Base-by-base conservation (phyloP, 2,113 vertebrate species). In the Erpornis zantholeuca region DNA sequence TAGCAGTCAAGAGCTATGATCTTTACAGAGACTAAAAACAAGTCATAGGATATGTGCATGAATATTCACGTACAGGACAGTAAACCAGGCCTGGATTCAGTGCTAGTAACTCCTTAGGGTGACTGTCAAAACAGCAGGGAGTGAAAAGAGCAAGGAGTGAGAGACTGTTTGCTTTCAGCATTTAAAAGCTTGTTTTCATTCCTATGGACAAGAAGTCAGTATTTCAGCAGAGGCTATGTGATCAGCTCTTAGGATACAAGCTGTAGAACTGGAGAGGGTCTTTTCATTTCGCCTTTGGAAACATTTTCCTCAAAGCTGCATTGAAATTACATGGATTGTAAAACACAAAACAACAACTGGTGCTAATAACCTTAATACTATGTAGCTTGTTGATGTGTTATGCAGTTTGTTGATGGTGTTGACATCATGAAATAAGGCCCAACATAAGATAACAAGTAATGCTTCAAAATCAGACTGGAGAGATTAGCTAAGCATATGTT, bases 361-460 rank as follows among this genome's bases (percentile, higher is more conserved):
- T 91, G 84, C 85, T 91, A 94, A 91, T 97, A 96, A 93, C 35
- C 96, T 96, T 90, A 96, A 91, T 95, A 83, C 49, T 83, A 3
- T 31, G 72, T 8, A 78, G 40, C 86, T 79, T 65, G 36, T 79
- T 86, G 83, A 64, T 6, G 70, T 85, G 82, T 94, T 92, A 93
- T n/a, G 71, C 65, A 76, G 88, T 52, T 79, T 80, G 49, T 33
- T 72, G 73, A 93, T 82, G 88, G 96, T 86, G 86, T 92, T 91
- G 82, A 83, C 88, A 90, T 64, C 44, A 90, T 68, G 66, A 92
- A 94, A 92, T 88, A 47, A 91, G 75, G n/a, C 61, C 90, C 75
- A 69, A 47, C 60, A 83, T 60, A 66, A 93, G 70, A 85, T 86
- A 90, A 82, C 79, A 78, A 84, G 87, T 40, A 65, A 84, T 84